Percentiles rank a stretch among this genome's conserved stretches.
Conservation (phyloP, 2,888 invertebrate genomes). For the Mesorhabditis belari region DNA sequence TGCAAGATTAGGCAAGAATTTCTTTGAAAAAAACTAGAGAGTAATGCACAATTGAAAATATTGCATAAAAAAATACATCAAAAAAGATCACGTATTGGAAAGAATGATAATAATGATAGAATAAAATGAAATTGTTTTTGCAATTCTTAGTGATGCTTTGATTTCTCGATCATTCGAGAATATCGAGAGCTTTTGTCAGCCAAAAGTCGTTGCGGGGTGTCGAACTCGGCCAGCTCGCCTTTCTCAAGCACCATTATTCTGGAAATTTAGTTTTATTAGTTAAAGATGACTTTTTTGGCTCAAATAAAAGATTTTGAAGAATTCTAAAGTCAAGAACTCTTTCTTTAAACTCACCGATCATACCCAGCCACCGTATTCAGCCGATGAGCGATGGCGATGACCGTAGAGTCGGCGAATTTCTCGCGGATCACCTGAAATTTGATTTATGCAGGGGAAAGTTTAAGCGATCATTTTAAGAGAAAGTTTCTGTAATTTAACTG, state of each 20-base stretch:
- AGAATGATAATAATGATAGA: too few species aligned
- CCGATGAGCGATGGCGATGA: conserved; percentile 67
- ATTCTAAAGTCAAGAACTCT: neutral
- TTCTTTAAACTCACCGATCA: conserved; percentile 63
- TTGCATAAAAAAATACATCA: too few species aligned
- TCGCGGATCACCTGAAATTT: conserved; percentile 60
- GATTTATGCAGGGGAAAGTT: neutral
- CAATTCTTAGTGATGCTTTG: conserved; percentile 27
- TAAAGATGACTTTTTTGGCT: neutral
- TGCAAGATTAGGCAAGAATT: too few species aligned
- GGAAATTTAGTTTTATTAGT: conserved; percentile 16
- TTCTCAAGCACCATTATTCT: conserved; percentile 56
- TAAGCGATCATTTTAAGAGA: too few species aligned
- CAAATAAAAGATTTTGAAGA: neutral
- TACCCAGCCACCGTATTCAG: conserved; percentile 86
- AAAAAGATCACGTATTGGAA: too few species aligned
- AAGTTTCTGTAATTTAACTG: too few species aligned
- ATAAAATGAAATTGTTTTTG: too few species aligned
- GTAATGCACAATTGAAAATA: too few species aligned
- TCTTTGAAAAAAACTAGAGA: too few species aligned
- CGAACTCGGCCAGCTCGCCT: conserved; percentile 55
- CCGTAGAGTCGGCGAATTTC: conserved; percentile 70
- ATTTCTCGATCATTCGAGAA: conserved; percentile 54
- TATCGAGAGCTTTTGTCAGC: conserved; percentile 52
- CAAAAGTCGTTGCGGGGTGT: conserved; percentile 53